Evolutionary conservation across 1,140 invertebrate species (phyloP).

Genomic region (Phymastichus coffea): DNA sequence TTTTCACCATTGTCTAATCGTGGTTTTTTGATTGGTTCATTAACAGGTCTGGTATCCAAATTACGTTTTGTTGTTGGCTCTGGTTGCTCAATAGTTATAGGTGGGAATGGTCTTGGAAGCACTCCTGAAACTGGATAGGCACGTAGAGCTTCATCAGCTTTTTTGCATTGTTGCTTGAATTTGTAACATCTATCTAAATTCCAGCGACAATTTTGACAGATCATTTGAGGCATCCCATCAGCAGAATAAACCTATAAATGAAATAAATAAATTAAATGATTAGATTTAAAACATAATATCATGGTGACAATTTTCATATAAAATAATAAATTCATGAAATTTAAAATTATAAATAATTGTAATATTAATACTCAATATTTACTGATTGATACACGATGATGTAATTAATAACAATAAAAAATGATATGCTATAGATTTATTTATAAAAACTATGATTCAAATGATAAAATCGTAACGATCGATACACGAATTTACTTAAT

Average conservation of each 20-base stretch:
- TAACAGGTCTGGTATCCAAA: slow-evolving; percentile 35
- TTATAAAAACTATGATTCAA: too few species aligned
- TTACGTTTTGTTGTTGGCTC: slow-evolving; percentile 37
- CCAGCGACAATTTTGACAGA: slow-evolving; percentile 67
- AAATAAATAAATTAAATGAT: neutral
- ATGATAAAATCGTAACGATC: too few species aligned
- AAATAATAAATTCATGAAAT: neutral
- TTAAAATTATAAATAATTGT: neutral
- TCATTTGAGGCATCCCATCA: slow-evolving; percentile 72
- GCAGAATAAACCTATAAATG: slow-evolving; percentile 64
- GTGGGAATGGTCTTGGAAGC: slow-evolving; percentile 57
- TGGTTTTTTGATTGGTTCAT: slow-evolving; percentile 41
- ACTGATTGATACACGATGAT: too few species aligned
- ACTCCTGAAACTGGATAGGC: slow-evolving; percentile 67
- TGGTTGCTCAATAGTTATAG: slow-evolving; percentile 43
- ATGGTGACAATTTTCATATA: neutral
- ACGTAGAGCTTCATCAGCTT: slow-evolving; percentile 68
- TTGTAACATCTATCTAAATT: slow-evolving; percentile 69
- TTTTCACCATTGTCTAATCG: slow-evolving; percentile 49
- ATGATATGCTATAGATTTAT: too few species aligned
- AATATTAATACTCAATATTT: too few species aligned
- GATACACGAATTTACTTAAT: too few species aligned
- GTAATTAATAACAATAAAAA: too few species aligned
- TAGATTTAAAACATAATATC: too few species aligned
- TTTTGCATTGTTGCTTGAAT: slow-evolving; percentile 72